Percentiles rank a stretch among this genome's conserved stretches.
Conservation (phyloP, 2,113 vertebrate species). For the Cyphomyrus discorhynchus region DNA sequence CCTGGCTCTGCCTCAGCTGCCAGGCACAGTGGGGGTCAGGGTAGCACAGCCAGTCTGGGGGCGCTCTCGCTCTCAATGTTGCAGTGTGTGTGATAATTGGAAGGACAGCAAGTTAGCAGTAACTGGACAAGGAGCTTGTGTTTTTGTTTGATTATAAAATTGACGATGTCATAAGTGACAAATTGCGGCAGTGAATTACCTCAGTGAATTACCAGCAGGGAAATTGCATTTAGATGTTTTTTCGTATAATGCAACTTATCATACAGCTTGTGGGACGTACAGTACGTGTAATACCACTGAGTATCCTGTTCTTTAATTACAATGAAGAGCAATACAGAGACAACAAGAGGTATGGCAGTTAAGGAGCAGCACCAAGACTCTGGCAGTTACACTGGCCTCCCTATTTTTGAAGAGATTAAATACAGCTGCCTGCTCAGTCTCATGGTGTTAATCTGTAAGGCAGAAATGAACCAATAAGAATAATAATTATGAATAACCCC, state of each 20-base stretch:
- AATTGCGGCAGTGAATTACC: not conserved
- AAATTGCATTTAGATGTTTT: not conserved
- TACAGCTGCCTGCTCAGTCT: not conserved
- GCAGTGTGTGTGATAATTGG: not conserved
- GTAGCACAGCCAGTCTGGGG: not conserved
- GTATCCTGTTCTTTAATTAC: not conserved
- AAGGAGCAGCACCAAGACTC: not conserved
- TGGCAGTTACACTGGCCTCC: not conserved
- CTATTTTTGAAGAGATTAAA: not conserved
- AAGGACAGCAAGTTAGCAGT: not conserved
- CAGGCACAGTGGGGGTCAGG: not conserved
- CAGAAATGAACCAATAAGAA: not conserved
- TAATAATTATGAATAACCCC: not conserved
- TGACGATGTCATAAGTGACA: not conserved
- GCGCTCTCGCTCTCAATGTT: no score
- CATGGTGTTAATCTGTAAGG: not conserved
- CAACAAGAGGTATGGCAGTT: not conserved
- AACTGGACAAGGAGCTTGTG: not conserved
- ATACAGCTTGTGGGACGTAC: not conserved
- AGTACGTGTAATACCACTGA: not conserved
- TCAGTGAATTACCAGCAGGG: not conserved
- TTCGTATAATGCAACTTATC: not conserved
- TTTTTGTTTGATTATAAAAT: not conserved
- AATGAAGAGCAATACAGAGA: not conserved
- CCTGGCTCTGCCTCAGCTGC: slow-evolving; percentile 84